Evolutionary conservation across 2,888 invertebrate species (phyloP).

Genomic region (Eulithis prunata): DNA sequence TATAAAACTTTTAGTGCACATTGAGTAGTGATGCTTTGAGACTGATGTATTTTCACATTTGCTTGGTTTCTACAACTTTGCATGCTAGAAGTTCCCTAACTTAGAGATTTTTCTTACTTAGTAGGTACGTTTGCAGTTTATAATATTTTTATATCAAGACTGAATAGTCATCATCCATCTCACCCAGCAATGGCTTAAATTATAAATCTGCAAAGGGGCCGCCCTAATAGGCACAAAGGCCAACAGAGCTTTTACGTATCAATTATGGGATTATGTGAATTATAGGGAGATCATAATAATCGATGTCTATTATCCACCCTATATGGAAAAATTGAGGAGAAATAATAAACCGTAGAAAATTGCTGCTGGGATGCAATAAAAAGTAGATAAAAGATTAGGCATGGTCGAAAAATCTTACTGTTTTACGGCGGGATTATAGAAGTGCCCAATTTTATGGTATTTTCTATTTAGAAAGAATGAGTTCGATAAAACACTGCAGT

Average conservation of each 20-base stretch:
- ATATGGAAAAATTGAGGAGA: constrained; percentile 45
- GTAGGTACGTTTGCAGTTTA: too few relatives aligned
- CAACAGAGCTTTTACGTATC: constrained; percentile 72
- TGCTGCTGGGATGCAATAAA: constrained; percentile 37
- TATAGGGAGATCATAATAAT: constrained; percentile 73
- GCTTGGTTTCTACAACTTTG: too few relatives aligned
- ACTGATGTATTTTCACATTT: too few relatives aligned
- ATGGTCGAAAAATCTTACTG: constrained; percentile 17
- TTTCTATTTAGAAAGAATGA: neutral
- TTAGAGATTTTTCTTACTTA: too few relatives aligned
- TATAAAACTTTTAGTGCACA: too few relatives aligned
- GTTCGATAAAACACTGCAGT: too few relatives aligned
- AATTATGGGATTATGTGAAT: constrained; percentile 76
- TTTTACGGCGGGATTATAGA: constrained; percentile 21
- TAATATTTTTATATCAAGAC: constrained; percentile 6
- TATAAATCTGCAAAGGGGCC: constrained; percentile 70
- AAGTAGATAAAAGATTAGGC: constrained; percentile 28
- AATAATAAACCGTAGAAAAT: constrained; percentile 43
- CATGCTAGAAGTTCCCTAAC: too few relatives aligned
- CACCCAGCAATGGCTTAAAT: constrained; percentile 69
- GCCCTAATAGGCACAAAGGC: constrained; percentile 67
- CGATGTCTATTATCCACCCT: constrained; percentile 63
- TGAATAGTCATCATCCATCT: constrained; percentile 62
- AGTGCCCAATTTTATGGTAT: constrained; percentile 7
- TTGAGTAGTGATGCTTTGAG: too few relatives aligned